A percentile compares a stretch with the other conserved stretches of the same genome.
phyloP scores from a whole-genome alignment of 2,113 vertebrate species.

The Xerus inauris region DNA sequence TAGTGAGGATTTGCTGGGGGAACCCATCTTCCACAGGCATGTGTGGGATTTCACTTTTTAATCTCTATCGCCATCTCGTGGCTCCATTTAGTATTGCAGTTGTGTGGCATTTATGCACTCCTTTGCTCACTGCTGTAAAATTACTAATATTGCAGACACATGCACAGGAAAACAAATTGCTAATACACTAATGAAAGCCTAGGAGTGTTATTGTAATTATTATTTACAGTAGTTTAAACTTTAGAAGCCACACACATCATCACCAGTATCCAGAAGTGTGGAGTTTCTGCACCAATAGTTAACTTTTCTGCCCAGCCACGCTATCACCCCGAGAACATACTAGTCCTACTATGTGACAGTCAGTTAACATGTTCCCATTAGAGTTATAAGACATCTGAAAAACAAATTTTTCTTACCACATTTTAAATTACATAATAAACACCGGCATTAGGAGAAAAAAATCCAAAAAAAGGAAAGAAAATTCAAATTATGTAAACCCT shows the following conservation, averaged over 20 bases:
- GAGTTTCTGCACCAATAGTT: accelerated
- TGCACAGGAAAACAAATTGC: background rate
- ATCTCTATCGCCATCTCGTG: constrained; percentile 80
- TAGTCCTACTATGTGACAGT: background rate
- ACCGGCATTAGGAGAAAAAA: background rate
- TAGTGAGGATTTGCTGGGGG: accelerated
- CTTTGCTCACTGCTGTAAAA: background rate
- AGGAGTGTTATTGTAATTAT: background rate
- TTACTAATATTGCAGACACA: background rate
- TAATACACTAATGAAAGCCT: background rate
- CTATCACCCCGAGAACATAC: accelerated
- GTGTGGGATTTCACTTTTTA: constrained; percentile 57
- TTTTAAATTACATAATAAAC: background rate
- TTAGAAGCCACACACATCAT: background rate
- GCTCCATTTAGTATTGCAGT: constrained; percentile 10
- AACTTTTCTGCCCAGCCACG: background rate
- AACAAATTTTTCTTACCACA: no score
- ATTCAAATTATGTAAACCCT: background rate
- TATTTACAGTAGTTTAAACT: background rate
- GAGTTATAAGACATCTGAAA: background rate
- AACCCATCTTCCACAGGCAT: background rate
- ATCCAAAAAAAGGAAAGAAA: background rate
- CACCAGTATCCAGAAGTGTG: background rate
- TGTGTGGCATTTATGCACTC: background rate
- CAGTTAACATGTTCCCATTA: background rate